phyloP scores from a whole-genome alignment of 2,888 invertebrate species.

The Incurvaria masculella region DNA sequence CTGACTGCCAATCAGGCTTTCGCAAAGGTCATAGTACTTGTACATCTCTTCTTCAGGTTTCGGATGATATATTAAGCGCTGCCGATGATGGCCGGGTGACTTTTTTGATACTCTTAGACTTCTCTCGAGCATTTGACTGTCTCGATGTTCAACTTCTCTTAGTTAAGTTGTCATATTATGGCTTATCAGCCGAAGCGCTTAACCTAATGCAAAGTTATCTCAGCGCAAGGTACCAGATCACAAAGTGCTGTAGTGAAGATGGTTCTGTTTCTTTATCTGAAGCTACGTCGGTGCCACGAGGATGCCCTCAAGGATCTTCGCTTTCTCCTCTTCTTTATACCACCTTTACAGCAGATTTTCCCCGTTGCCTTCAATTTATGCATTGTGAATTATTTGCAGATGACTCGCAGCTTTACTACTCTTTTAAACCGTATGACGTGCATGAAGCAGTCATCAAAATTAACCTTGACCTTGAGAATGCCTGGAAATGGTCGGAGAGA shows the following conservation, averaged over 20 bases:
- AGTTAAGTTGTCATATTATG: conserved; percentile 9
- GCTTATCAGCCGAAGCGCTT: conserved; percentile 4
- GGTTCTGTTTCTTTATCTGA: background rate
- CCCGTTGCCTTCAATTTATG: background rate
- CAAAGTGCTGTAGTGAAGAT: background rate
- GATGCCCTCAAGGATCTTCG: background rate
- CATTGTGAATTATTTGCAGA: background rate
- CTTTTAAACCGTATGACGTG: background rate
- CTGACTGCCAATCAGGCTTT: conserved; percentile 1
- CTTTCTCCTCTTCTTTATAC: background rate
- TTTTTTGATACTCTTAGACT: conserved; percentile 12
- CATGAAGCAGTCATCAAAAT: background rate
- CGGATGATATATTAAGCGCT: conserved; percentile 12
- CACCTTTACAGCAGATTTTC: background rate
- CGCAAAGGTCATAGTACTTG: conserved; percentile 3
- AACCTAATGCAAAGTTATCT: background rate
- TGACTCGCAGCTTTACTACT: background rate
- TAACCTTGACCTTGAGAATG: background rate
- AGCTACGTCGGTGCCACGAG: background rate
- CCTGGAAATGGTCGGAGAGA: background rate
- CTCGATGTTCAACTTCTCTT: conserved; percentile 7
- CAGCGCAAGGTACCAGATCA: background rate
- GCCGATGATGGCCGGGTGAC: conserved; percentile 10
- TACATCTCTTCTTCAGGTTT: conserved; percentile 12
- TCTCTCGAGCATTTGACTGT: conserved; percentile 10